A percentile compares a stretch with the other conserved stretches of the same genome.
phyloP scores from a whole-genome alignment of 2,797 vertebrate species.

The Typhlichthys eigenmanni region DNA sequence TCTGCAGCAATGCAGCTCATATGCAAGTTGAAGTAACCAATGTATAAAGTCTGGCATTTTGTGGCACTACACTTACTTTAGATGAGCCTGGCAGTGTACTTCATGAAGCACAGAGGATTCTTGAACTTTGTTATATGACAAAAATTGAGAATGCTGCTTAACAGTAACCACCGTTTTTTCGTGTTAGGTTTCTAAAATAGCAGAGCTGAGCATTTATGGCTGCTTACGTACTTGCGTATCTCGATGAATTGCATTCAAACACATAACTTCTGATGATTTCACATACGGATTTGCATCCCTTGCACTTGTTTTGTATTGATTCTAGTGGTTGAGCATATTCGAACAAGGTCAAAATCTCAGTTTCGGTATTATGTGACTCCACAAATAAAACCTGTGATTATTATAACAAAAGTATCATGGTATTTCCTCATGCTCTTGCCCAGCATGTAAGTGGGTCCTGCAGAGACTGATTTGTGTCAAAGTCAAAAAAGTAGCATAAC shows the following conservation, averaged over 20 bases:
- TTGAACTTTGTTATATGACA: conserved; percentile 18
- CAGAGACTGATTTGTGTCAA: conserved; percentile 53
- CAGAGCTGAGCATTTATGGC: conserved; percentile 10
- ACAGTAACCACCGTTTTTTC: too few relatives aligned
- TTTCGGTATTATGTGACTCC: too few relatives aligned
- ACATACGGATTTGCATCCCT: too few relatives aligned
- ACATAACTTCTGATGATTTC: too few relatives aligned
- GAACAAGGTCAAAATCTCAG: too few relatives aligned
- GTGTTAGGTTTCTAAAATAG: too few relatives aligned
- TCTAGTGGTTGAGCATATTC: too few relatives aligned
- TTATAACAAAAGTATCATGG: too few relatives aligned
- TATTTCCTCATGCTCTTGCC: too few relatives aligned
- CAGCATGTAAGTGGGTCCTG: conserved; percentile 5
- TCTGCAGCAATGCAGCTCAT: conserved; percentile 19
- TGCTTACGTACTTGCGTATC: conserved; percentile 23
- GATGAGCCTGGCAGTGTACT: conserved; percentile 21
- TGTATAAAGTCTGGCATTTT: conserved; percentile 28
- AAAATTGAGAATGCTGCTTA: conserved; percentile 21
- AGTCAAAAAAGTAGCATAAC: conserved; percentile 36
- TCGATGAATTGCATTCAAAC: too few relatives aligned
- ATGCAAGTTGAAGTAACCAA: conserved; percentile 32
- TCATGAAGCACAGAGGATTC: conserved; percentile 34
- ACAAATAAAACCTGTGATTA: too few relatives aligned
- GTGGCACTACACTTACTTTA: conserved; percentile 25
- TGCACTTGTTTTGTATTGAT: too few relatives aligned